phyloP scores from a whole-genome alignment of 2,888 invertebrate species.

The Clepsis dumicolana region DNA sequence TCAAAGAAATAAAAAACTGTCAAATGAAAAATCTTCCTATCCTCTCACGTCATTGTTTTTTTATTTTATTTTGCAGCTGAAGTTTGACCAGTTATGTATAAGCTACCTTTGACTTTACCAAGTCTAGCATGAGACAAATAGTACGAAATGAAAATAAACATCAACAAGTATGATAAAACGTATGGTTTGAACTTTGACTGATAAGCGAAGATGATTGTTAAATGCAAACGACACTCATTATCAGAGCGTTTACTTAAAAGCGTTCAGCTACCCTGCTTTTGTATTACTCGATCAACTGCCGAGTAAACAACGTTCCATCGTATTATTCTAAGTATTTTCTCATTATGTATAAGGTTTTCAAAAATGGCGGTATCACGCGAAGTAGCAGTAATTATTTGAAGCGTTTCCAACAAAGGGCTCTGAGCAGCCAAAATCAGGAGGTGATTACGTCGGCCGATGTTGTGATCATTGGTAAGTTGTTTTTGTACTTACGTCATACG shows the following conservation, averaged over 20 bases:
- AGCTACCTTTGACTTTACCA: neutral
- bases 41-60: neutral
- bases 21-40: neutral
- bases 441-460: conserved; percentile 89
- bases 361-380: conserved; percentile 58
- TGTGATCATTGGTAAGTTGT: conserved; percentile 88
- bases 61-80: neutral
- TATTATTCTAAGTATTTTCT: conserved; percentile 43
- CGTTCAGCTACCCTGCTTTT: conserved; percentile 23
- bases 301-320: conserved; percentile 45
- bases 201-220: conserved; percentile 29
- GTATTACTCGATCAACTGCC: conserved; percentile 46
- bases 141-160: conserved; percentile 22
- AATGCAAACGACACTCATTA: conserved; percentile 36
- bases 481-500: neutral
- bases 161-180: conserved; percentile 26
- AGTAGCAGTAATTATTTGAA: conserved; percentile 66
- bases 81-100: neutral
- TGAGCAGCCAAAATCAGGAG: conserved; percentile 62
- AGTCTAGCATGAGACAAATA: neutral
- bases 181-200: conserved; percentile 37
- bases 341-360: conserved; percentile 75
- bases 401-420: conserved; percentile 54
- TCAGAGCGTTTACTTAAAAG: conserved; percentile 33
- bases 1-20: neutral